A percentile compares a stretch with the other conserved stretches of the same genome.
Conservation (phyloP, 2,797 vertebrate species). For the Myotis vivesi region DNA sequence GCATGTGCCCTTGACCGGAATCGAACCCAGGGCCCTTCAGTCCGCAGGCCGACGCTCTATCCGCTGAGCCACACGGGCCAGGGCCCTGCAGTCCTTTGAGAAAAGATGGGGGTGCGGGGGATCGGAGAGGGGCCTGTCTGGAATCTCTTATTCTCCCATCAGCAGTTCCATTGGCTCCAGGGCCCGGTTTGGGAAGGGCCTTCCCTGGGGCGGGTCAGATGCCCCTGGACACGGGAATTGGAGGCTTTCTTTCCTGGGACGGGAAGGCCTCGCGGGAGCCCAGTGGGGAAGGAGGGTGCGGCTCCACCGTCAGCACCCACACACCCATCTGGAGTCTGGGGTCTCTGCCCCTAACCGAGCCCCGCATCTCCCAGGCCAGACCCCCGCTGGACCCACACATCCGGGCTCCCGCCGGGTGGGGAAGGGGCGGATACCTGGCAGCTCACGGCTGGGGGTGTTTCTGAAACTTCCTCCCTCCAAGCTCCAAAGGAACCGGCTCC, state of each 20-base stretch:
- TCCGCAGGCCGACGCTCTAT: too few relatives aligned
- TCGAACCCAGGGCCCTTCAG: too few relatives aligned
- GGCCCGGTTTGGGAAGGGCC: accelerated
- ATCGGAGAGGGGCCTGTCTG: too few relatives aligned
- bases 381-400: accelerated
- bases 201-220: neutral
- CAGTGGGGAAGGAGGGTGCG: neutral
- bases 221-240: neutral
- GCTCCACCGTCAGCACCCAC: neutral
- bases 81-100: too few relatives aligned
- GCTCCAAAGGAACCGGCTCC: accelerated
- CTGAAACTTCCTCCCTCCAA: neutral
- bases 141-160: too few relatives aligned
- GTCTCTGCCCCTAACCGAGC: neutral
- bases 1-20: too few relatives aligned
- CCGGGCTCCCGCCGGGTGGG: neutral
- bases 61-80: too few relatives aligned
- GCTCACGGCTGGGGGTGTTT: neutral
- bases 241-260: neutral
- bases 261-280: neutral
- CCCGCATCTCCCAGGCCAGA: neutral
- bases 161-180: too few relatives aligned
- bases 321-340: neutral
- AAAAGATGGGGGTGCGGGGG: too few relatives aligned
- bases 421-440: accelerated